A percentile compares a stretch with the other conserved stretches of the same genome.
Evolutionary conservation across 2,113 vertebrate genomes (phyloP).

Genomic region (Amblyornis subalaris): DNA sequence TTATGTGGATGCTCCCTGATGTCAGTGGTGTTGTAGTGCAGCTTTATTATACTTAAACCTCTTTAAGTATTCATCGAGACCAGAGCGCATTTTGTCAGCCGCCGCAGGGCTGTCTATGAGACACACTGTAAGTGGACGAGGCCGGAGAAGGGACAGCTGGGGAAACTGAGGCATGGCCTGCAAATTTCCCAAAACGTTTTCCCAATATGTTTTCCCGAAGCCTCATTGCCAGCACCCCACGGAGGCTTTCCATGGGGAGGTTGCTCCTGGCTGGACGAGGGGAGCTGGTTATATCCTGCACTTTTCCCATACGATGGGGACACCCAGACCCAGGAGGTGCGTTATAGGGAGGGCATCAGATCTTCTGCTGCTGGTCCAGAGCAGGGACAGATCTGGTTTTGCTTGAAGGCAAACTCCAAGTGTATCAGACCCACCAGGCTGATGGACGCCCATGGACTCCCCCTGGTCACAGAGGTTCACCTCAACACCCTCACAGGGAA

Average conservation of each 20-base stretch:
- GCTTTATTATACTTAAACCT: neutral
- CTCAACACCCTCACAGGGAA: fast-evolving
- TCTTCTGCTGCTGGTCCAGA: neutral
- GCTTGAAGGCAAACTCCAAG: neutral
- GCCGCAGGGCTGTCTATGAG: neutral
- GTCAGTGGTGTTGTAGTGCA: neutral
- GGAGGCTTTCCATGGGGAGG: neutral
- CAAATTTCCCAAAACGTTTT: neutral
- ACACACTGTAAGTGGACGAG: neutral
- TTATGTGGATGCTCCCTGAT: neutral
- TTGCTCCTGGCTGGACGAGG: neutral
- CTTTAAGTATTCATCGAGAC: neutral
- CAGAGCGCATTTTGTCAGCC: neutral
- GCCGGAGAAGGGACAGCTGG: neutral
- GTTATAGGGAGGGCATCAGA: neutral
- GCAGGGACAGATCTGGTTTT: neutral
- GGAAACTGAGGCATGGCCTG: neutral
- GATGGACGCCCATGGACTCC: fast-evolving
- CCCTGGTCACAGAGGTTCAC: neutral
- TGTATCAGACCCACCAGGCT: fast-evolving
- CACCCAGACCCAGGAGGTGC: neutral
- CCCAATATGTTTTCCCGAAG: fast-evolving
- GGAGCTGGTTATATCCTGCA: neutral
- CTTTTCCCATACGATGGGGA: fast-evolving
- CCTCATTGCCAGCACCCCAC: fast-evolving